Base-by-base conservation (phyloP, 1,140 invertebrate genomes). In the Drosophila nigrodunni region DNA sequence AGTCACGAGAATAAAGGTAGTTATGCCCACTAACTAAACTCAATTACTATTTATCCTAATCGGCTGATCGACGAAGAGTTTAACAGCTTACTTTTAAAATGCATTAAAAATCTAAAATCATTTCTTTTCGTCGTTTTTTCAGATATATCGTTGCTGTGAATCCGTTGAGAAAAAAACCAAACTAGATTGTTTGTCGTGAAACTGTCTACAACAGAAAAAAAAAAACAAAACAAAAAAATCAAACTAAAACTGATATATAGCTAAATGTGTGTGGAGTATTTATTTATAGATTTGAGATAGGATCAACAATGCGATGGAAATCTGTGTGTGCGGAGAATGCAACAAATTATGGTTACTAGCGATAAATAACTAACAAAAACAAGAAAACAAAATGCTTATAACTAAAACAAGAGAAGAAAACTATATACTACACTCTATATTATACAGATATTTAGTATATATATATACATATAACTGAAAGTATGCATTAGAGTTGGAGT, bases 121-220 rank as follows among this genome's bases (percentile, higher is more conserved):
- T 9, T 21, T 21, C 25, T 21, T 50, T 57, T 9, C 1, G 18
- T 8, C 8, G 57, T 9, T 68, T 35, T 47, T 35, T 18, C 54
- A 92, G 91, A 92, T 91, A 91, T 92, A 78, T 92, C 91, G 66
- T 80, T 92, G 87, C 91, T 92, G 91, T 92, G 91, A 92, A 91
- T 86, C 75, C 82, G 73, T 74, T 49, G 73, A 57, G 37, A 74
- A 64, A 78, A 52, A 85, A 88, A 81, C 73, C 71, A 88, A 91
- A 86, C 73, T 69, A 72, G 85, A 89, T 82, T 87, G 76, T 87
- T 87, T 85, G 77, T 78, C 35, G 37, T 41, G 55, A 80, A 80
- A 87, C 77, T 65, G 67, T 70, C 58, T 62, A 47, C 47, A 69
- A 62, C 13, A 64, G n/a, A n/a, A n/a, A 82, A 30, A 30, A 4